phyloP scores from a whole-genome alignment of 2,888 invertebrate genomes.

The Chrysodeixis includens region DNA sequence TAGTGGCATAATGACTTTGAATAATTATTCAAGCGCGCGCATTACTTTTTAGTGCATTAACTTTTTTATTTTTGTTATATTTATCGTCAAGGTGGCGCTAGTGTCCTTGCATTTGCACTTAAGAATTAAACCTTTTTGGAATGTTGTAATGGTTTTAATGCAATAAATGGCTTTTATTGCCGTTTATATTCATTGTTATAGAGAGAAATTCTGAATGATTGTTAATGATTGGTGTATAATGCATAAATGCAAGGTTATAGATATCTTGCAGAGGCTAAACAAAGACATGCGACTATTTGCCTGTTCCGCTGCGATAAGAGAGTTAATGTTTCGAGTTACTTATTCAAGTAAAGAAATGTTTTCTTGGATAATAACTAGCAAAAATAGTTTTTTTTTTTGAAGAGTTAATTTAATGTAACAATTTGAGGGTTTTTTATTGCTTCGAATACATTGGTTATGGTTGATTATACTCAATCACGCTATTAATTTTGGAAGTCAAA shows the following conservation, averaged over 20 bases:
- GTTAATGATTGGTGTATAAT: no score
- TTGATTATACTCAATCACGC: no score
- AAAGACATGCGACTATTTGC: slow-evolving; percentile 14
- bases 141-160: no score
- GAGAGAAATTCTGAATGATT: no score
- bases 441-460: no score
- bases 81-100: background rate
- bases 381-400: background rate
- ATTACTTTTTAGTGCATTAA: background rate
- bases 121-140: no score
- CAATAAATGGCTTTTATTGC: no score
- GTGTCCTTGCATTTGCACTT: no score
- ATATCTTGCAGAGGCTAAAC: background rate
- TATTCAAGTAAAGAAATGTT: slow-evolving; percentile 5
- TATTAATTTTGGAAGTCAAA: no score
- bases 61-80: background rate
- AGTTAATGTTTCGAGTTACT: slow-evolving; percentile 24
- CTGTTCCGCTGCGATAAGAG: slow-evolving; percentile 29
- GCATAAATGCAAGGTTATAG: background rate
- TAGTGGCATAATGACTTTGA: background rate
- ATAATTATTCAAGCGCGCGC: background rate
- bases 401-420: no score
- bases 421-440: no score
- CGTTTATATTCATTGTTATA: background rate
- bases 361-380: no score